A percentile compares a stretch with the other conserved stretches of the same genome.
Evolutionary conservation across 2,797 vertebrate species (phyloP).

Genomic region (Iguana delicatissima): DNA sequence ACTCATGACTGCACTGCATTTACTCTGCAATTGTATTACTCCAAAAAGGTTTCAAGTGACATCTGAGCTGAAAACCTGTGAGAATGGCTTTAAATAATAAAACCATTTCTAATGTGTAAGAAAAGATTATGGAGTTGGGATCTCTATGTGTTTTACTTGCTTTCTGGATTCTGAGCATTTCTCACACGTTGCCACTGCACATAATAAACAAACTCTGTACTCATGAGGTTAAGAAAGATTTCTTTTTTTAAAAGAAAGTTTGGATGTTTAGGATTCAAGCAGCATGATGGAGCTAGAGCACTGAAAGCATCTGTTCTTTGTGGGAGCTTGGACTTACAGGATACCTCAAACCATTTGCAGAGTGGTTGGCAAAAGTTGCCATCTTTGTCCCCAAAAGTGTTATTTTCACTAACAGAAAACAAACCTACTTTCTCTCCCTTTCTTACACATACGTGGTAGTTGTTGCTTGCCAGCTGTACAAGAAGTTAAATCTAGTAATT

Average conservation of each 20-base stretch:
- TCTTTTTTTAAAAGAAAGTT: not conserved
- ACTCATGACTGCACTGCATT: not conserved
- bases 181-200: not conserved
- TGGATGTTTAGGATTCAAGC: not conserved
- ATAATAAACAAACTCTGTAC: not conserved
- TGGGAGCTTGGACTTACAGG: not conserved
- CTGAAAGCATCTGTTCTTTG: not conserved
- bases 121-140: not conserved
- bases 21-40: not conserved
- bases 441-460: conserved; percentile 61
- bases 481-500: conserved; percentile 83
- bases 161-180: not conserved
- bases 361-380: conserved; percentile 29
- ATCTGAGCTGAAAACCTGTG: not conserved
- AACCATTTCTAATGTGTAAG: not conserved
- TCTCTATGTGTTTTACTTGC: not conserved
- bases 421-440: conserved; percentile 51
- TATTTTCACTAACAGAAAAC: conserved; percentile 67
- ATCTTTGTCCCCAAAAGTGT: conserved; percentile 55
- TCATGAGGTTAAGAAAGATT: not conserved
- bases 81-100: not conserved
- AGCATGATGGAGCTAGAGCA: not conserved
- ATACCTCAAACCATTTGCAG: not conserved
- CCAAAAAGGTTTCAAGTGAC: not conserved
- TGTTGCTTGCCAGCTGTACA: conserved; percentile 77